Evolutionary conservation across 2,888 invertebrate genomes (phyloP).

Genomic region (Odontomyia ornata): DNA sequence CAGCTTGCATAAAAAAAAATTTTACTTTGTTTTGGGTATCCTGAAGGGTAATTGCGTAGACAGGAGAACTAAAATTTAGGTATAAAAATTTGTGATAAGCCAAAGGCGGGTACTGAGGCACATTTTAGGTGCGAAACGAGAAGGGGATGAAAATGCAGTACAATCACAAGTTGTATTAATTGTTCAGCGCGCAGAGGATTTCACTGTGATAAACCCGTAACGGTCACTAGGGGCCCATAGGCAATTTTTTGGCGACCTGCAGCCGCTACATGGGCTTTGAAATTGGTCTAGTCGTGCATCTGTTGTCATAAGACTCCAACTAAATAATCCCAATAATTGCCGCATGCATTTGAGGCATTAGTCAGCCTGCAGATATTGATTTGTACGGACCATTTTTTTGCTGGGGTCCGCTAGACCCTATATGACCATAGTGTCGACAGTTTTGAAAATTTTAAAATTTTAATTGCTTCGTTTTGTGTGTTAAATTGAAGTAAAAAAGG

Average conservation of each 20-base stretch:
- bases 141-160: no score
- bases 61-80: no score
- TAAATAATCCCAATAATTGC: not conserved
- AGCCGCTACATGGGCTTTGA: conserved; percentile 4
- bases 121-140: no score
- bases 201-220: no score
- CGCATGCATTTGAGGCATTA: not conserved
- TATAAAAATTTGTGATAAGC: no score
- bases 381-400: conserved; percentile 6
- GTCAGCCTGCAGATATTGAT: not conserved
- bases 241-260: not conserved
- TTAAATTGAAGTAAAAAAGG: conserved; percentile 1
- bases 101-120: no score
- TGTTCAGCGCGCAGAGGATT: no score
- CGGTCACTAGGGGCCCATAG: not conserved
- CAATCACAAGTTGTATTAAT: no score
- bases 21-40: no score
- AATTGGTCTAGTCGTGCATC: conserved; percentile 2
- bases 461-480: conserved; percentile 9
- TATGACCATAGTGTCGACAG: no score
- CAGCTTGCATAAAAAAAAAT: no score
- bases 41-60: no score
- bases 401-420: not conserved
- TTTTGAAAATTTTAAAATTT: not conserved
- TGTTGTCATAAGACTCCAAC: not conserved